Conservation (phyloP, 2,113 vertebrate genomes). For the Planiliza haematocheilus region DNA sequence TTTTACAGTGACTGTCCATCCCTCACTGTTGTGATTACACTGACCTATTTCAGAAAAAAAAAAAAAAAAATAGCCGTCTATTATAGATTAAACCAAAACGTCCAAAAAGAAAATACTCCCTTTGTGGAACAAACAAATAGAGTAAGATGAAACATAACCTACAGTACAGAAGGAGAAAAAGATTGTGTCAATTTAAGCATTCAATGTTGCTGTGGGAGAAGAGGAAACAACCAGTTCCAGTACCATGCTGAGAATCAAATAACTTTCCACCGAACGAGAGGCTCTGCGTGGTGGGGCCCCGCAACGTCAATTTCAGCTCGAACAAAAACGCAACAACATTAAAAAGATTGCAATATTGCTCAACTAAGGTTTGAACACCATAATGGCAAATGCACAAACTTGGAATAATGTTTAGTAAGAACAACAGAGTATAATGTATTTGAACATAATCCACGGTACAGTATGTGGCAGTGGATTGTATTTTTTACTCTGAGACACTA, state of each 20-base stretch:
- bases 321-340: conserved; percentile 47
- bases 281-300: conserved; percentile 47
- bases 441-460: conserved; percentile 46
- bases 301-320: conserved; percentile 54
- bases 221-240: conserved; percentile 68
- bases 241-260: conserved; percentile 79
- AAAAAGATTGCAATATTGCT: conserved; percentile 55
- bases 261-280: conserved; percentile 61
- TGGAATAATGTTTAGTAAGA: conserved; percentile 17
- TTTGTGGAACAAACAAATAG: conserved; percentile 82
- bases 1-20: conserved; percentile 82
- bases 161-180: conserved; percentile 64
- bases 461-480: conserved; percentile 24
- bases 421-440: conserved; percentile 36
- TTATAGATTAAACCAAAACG: conserved; percentile 84
- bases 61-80: conserved; percentile 68
- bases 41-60: conserved; percentile 84
- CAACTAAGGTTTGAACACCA: conserved; percentile 43
- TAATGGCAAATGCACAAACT: conserved; percentile 43
- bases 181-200: conserved; percentile 79
- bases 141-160: conserved; percentile 82
- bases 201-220: conserved; percentile 68
- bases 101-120: conserved; percentile 80
- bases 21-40: conserved; percentile 85
- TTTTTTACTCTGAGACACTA: conserved; percentile 35